These are phyloP conservation scores for Ictalurus furcatus DNA, from an alignment of 2,113 vertebrate genomes.

Conservation along the genomic window DNA sequence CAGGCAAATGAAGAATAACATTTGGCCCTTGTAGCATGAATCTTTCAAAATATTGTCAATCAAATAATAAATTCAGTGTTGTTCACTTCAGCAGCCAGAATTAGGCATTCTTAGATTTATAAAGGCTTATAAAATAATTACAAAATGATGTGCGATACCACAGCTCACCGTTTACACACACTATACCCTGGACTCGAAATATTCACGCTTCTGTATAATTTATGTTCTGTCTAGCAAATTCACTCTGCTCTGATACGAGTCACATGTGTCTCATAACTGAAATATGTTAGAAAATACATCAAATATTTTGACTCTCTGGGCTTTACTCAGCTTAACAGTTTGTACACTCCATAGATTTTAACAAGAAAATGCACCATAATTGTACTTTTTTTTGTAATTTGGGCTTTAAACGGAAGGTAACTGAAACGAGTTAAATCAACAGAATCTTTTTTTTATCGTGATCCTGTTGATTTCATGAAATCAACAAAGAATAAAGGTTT, in stretches of 20 bases:
- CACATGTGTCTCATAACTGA: not conserved
- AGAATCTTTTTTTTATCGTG: not conserved
- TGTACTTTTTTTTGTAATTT: not conserved
- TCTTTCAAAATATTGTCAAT: not conserved
- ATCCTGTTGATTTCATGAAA: not conserved
- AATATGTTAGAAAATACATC: not conserved
- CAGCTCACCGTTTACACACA: not conserved
- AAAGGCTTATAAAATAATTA: slow-evolving; percentile 11
- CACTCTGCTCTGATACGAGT: not conserved
- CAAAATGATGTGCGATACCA: not conserved
- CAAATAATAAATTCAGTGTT: not conserved
- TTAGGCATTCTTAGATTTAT: not conserved
- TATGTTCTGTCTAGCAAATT: not conserved
- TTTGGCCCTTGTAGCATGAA: not conserved
- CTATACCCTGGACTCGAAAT: not conserved
- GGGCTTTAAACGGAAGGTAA: not conserved
- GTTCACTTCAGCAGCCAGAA: not conserved
- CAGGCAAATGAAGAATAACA: not conserved
- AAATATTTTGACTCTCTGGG: not conserved
- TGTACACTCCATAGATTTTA: not conserved
- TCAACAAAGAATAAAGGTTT: not conserved
- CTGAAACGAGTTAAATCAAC: not conserved
- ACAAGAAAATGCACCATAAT: not conserved
- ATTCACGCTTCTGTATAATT: not conserved
- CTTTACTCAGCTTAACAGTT: not conserved